phyloP scores from a whole-genome alignment of 2,797 vertebrate genomes.

The Peromyscus eremicus region DNA sequence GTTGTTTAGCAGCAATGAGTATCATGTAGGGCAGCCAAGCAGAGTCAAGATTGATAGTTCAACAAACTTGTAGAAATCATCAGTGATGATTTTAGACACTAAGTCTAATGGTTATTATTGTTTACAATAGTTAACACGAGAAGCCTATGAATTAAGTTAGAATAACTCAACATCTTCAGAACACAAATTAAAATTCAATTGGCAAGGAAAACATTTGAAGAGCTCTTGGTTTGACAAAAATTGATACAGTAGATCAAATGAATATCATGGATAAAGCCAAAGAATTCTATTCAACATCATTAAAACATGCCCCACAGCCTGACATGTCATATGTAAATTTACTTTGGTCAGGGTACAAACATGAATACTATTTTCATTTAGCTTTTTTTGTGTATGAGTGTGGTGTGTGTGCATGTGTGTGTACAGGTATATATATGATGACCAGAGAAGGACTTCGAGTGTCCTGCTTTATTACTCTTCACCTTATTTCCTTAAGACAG shows the following conservation, averaged over 20 bases:
- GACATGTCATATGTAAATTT: not conserved
- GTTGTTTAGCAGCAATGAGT: not conserved
- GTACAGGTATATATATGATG: not conserved
- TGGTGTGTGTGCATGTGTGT: not conserved
- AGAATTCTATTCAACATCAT: not conserved
- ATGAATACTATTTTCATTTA: not conserved
- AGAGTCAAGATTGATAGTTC: not conserved
- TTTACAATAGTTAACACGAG: not conserved
- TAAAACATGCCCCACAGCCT: not conserved
- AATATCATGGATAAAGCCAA: not conserved
- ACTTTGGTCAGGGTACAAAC: not conserved
- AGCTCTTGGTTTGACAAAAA: not conserved
- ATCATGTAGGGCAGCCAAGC: not conserved
- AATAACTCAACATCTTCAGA: not conserved
- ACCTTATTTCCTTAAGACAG: not conserved
- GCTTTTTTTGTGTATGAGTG: not conserved
- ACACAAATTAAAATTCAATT: slow-evolving; percentile 39
- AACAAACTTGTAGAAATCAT: not conserved
- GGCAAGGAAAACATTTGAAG: not conserved
- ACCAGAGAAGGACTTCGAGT: not conserved
- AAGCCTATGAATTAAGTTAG: not conserved
- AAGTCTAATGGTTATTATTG: not conserved
- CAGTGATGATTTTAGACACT: not conserved
- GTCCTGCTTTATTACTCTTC: not conserved
- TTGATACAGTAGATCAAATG: not conserved